Base-by-base conservation (phyloP, 2,888 invertebrate species). In the Terebella lapidaria region DNA sequence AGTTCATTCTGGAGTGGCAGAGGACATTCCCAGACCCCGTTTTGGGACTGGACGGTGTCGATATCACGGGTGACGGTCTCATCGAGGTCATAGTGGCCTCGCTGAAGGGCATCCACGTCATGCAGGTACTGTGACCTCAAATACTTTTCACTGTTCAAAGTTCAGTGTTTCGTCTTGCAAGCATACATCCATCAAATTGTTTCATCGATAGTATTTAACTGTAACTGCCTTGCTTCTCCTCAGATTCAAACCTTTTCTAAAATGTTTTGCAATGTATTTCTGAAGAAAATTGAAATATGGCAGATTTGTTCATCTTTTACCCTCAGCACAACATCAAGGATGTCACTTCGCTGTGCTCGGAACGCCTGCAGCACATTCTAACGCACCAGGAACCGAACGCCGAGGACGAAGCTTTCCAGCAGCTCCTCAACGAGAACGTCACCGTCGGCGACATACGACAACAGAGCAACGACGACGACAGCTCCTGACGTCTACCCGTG, bases 51-150 rank as follows among this genome's bases (percentile, higher is more conserved):
- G 83, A 83, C 64, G 85, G 85, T 68, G 73, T 86, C 29, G 88
- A 89, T 74, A 78, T 88, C 53, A 86, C 85, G 52, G 86, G 86
- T 2, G 88, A 88, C 78, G 88, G 88, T 18, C 81, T 87, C 54
- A 85, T 85, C 65, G 87, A 88, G 76, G 74, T 88, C 29, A 80
- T 87, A 53, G 84, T 87, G n/a, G 81, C 87, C 62, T 87, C 87
- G 3, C 83, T 85, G 71, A 84, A 84, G 70, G 88, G 88, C 30
- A 81, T 88, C 20, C 87, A 87, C 71, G 84, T 88, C 67, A 80
- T 88, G 73, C 87, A 87, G 83, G 67, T 68, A 49, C 20, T 10
- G 10, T 10, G 10, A 18, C 18, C 35, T 18, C 18, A 35, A 35
- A 18, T n/a, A n/a, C n/a, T n/a, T n/a, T n/a, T 15, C 42, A 10